These are phyloP conservation scores for Engystomops pustulosus DNA, from an alignment of 2,113 vertebrate genomes.

Conservation along the genomic window DNA sequence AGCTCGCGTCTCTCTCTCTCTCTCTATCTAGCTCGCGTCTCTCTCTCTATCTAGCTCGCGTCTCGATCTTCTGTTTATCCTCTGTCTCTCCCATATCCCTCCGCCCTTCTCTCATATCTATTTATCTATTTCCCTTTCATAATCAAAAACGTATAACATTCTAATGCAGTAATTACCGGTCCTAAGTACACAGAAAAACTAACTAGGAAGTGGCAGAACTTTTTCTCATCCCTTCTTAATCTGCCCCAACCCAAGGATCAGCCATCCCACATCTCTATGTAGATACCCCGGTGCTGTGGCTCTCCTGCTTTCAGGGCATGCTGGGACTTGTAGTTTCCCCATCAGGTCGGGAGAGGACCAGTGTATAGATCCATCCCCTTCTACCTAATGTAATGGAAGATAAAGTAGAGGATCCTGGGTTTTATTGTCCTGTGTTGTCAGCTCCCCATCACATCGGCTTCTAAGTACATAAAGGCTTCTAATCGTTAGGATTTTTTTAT, in stretches of 20 bases:
- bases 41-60: background rate
- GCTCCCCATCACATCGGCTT: conserved; percentile 75
- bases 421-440: conserved; percentile 75
- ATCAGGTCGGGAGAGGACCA: background rate
- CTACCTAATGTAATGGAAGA: conserved; percentile 64
- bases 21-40: background rate
- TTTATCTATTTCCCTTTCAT: too few species aligned
- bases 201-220: too few species aligned
- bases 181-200: too few species aligned
- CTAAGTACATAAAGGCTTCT: conserved; percentile 89
- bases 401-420: conserved; percentile 68
- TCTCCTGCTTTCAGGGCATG: too few species aligned
- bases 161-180: too few species aligned
- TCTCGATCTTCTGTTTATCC: background rate
- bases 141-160: too few species aligned
- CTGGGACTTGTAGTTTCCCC: too few species aligned
- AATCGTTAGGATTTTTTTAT: conserved; percentile 91
- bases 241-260: too few species aligned
- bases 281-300: too few species aligned
- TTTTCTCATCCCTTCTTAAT: too few species aligned
- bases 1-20: background rate
- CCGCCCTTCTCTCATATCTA: too few species aligned
- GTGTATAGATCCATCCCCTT: background rate
- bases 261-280: too few species aligned
- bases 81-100: background rate